These are phyloP conservation scores for Dinomys branickii DNA, from an alignment of 2,113 vertebrate genomes.

Conservation along the genomic window DNA sequence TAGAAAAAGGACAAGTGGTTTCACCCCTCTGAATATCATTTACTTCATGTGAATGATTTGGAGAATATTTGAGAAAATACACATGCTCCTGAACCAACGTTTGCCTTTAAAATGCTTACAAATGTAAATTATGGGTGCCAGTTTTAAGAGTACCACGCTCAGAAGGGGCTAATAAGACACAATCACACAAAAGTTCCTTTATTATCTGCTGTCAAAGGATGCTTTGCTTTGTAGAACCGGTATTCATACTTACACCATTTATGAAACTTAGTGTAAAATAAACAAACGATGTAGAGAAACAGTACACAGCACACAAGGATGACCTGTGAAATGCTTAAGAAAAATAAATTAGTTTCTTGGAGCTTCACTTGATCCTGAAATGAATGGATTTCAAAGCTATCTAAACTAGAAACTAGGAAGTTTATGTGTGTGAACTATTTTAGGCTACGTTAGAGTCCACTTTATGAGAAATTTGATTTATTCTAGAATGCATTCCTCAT, in stretches of 20 bases:
- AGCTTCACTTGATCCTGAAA: background rate
- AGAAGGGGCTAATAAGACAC: background rate
- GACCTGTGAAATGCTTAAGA: background rate
- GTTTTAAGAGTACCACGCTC: background rate
- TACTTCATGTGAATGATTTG: background rate
- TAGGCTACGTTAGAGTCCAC: background rate
- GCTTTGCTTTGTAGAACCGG: background rate
- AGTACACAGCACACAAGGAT: background rate
- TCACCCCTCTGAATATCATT: background rate
- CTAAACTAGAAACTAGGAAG: background rate
- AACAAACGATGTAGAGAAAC: background rate
- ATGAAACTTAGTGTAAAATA: background rate
- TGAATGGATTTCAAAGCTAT: background rate
- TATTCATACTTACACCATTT: background rate
- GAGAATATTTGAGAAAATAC: background rate
- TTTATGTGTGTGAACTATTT: background rate
- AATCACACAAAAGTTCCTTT: background rate
- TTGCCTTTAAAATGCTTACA: background rate
- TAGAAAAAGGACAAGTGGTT: background rate
- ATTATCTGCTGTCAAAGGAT: slow-evolving; percentile 12
- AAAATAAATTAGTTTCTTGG: background rate
- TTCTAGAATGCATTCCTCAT: background rate
- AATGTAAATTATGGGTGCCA: background rate
- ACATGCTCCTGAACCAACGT: background rate
- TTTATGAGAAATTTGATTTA: background rate